Conservation (phyloP, 2,113 vertebrate species). For the Anoura caudifer region DNA sequence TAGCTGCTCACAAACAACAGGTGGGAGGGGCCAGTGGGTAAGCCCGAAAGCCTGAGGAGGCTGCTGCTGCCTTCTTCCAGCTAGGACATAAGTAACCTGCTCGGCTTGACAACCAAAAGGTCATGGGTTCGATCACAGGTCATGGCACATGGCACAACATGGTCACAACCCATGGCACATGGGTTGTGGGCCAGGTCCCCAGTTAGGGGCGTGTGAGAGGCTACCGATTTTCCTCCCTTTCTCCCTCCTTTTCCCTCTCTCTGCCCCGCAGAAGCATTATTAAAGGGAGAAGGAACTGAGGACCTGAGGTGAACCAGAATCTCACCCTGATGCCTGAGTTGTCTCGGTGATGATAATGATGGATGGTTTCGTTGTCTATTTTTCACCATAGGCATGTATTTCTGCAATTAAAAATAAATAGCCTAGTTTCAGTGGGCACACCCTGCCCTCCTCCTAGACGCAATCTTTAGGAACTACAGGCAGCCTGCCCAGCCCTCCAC, state of each 20-base stretch:
- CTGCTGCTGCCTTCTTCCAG: too few species aligned
- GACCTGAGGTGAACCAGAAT: background rate
- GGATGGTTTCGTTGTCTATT: background rate
- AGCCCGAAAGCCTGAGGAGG: background rate
- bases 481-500: background rate
- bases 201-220: too few species aligned
- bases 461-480: background rate
- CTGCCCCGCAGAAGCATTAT: background rate
- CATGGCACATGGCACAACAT: too few species aligned
- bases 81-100: too few species aligned
- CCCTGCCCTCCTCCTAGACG: background rate
- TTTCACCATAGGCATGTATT: background rate
- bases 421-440: background rate
- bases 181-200: too few species aligned
- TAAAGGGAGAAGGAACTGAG: background rate
- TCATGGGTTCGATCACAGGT: too few species aligned
- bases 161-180: too few species aligned
- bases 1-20: background rate
- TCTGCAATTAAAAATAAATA: slow-evolving; percentile 23
- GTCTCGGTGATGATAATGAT: background rate
- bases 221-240: too few species aligned
- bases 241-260: too few species aligned
- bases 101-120: too few species aligned
- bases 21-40: background rate
- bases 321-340: background rate